phyloP scores from a whole-genome alignment of 2,113 vertebrate species.

The Hydrolagus affinis region DNA sequence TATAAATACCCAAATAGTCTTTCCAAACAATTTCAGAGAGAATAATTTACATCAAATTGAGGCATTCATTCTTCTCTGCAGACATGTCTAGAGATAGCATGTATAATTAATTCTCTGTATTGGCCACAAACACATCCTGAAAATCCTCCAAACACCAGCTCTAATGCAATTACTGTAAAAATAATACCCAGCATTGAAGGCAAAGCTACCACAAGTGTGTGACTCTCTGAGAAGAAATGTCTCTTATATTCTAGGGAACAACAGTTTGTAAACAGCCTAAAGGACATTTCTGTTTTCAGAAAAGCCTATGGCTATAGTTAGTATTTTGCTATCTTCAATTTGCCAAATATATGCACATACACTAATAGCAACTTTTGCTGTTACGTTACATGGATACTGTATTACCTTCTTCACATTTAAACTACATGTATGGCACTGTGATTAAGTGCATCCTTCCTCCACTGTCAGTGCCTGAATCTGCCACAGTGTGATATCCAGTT shows the following conservation, averaged over 20 bases:
- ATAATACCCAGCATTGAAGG: neutral
- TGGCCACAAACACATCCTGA: neutral
- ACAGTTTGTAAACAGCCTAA: neutral
- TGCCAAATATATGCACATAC: too few species aligned
- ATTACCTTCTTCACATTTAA: too few species aligned
- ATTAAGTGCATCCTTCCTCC: too few species aligned
- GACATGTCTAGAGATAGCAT: neutral
- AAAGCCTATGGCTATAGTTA: too few species aligned
- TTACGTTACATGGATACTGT: too few species aligned
- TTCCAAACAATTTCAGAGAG: neutral
- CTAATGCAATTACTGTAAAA: neutral
- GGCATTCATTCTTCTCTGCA: neutral
- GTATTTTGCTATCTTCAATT: too few species aligned
- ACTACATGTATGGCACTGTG: too few species aligned
- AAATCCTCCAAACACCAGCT: neutral
- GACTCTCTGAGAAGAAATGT: neutral
- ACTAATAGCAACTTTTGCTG: too few species aligned
- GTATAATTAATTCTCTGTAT: neutral
- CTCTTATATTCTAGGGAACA: constrained; percentile 24
- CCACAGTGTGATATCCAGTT: too few species aligned
- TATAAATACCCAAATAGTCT: neutral
- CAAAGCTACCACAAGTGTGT: too few species aligned
- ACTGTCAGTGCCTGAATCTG: too few species aligned
- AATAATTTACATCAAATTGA: neutral
- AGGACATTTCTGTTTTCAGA: too few species aligned